phyloP scores from a whole-genome alignment of 2,113 vertebrate species.

The Lophochroa leadbeateri region DNA sequence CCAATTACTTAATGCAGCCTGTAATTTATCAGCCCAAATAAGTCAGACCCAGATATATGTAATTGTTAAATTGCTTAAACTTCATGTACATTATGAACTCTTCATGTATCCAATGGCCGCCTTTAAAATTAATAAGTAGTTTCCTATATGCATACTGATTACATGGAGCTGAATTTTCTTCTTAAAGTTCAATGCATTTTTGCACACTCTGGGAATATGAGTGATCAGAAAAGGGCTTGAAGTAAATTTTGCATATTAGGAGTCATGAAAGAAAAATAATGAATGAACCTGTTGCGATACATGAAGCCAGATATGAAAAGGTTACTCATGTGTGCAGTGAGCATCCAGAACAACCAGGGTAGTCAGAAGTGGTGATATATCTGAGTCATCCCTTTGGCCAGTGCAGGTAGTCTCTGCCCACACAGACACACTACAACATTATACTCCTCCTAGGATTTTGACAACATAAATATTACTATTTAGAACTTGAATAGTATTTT shows the following conservation, averaged over 20 bases:
- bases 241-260: background rate
- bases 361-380: background rate
- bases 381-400: background rate
- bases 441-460: background rate
- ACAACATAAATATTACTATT: background rate
- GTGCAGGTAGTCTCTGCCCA: background rate
- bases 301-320: background rate
- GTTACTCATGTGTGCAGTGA: background rate
- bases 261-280: background rate
- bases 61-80: conserved; percentile 65
- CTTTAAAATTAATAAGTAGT: background rate
- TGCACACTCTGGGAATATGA: background rate
- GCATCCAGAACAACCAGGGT: background rate
- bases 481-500: background rate
- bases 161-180: background rate
- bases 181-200: background rate
- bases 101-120: background rate
- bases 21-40: conserved; percentile 69
- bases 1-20: conserved; percentile 65
- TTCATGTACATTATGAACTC: background rate
- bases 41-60: conserved; percentile 19
- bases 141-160: background rate
- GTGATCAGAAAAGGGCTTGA: background rate
- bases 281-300: background rate
- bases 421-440: background rate